Evolutionary conservation across 2,113 vertebrate genomes (phyloP).

Genomic region (Silurus glanis): DNA sequence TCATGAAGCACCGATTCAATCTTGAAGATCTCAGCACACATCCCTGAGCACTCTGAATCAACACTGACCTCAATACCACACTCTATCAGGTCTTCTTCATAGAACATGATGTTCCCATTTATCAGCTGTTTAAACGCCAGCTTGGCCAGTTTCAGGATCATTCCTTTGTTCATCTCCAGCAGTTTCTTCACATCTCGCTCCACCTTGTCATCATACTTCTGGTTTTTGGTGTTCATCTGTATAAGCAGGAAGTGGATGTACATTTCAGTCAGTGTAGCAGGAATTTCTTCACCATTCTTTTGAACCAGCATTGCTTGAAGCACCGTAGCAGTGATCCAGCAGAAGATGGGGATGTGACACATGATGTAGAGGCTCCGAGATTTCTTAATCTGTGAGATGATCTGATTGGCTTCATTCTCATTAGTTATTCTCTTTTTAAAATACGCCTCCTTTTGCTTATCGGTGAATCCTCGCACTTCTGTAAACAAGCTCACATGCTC

Average conservation of each 20-base stretch:
- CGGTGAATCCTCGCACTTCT: conserved; percentile 55
- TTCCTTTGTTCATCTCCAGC: conserved; percentile 31
- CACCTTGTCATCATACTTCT: conserved; percentile 33
- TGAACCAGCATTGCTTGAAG: conserved; percentile 29
- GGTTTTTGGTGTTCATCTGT: conserved; percentile 47
- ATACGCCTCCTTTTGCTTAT: conserved; percentile 57
- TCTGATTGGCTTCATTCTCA: conserved; percentile 1
- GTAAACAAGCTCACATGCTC: conserved; percentile 44
- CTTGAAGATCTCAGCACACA: conserved; percentile 50
- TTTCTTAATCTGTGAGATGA: conserved; percentile 41
- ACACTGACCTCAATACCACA: conserved; percentile 40
- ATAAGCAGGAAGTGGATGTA: conserved; percentile 48
- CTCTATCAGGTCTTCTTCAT: conserved; percentile 44
- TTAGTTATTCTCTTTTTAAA: conserved; percentile 53
- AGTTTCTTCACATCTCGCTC: conserved; percentile 37
- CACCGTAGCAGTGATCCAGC: conserved; percentile 55
- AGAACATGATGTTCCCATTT: conserved; percentile 50
- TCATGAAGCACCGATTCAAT: conserved; percentile 26
- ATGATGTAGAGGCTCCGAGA: conserved; percentile 54
- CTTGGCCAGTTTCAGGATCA: conserved; percentile 48
- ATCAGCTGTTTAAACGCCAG: conserved; percentile 50
- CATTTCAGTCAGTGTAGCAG: conserved; percentile 51
- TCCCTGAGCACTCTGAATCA: conserved; percentile 40
- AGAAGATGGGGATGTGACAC: conserved; percentile 57
- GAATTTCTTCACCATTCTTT: conserved; percentile 15